Percentiles rank a stretch among this genome's conserved stretches.
phyloP scores from a whole-genome alignment of 2,113 vertebrate genomes.

The Anolis carolinensis region DNA sequence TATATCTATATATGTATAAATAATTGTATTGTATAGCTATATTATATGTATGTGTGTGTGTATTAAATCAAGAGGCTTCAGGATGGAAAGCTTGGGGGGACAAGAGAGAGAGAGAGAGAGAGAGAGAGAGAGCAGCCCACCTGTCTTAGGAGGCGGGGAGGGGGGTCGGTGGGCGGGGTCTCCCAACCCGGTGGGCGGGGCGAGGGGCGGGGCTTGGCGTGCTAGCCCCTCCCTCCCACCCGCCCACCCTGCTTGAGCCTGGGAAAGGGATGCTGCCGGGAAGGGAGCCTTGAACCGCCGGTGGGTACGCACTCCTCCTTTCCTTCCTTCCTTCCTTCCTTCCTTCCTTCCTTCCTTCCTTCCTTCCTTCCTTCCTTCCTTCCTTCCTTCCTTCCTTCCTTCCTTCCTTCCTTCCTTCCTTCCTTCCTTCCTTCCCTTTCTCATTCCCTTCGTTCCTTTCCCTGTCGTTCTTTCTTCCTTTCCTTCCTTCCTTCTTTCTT shows the following conservation, averaged over 20 bases:
- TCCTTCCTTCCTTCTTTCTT: neutral
- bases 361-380: no score
- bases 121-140: neutral
- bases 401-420: no score
- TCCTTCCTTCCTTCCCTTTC: neutral
- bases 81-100: no score
- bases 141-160: neutral
- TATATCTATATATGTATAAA: no score
- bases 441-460: neutral
- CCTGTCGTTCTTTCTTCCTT: neutral
- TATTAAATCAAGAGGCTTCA: no score
- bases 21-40: no score
- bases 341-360: neutral
- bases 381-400: neutral
- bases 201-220: neutral
- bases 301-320: constrained; percentile 16
- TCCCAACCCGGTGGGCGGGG: neutral
- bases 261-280: neutral
- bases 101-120: neutral
- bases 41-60: no score
- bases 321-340: constrained; percentile 51
- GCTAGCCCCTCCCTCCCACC: neutral
- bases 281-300: neutral
- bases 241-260: neutral
- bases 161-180: neutral